phyloP scores from a whole-genome alignment of 92 coral and sea anemone genomes.

The Palythoa grandis region DNA sequence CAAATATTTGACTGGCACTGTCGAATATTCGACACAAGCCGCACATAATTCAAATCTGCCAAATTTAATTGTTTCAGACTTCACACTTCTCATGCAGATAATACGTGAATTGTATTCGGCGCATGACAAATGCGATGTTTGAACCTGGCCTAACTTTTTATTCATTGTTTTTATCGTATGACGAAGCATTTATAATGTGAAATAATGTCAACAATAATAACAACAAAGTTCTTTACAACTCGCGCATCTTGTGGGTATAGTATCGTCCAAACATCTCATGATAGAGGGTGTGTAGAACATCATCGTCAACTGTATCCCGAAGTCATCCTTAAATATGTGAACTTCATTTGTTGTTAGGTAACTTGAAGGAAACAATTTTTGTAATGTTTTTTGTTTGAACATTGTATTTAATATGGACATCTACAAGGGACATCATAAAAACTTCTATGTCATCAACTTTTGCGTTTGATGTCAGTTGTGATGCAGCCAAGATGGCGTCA shows the following conservation, averaged over 20 bases:
- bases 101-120: constrained; percentile 23
- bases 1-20: constrained; percentile 25
- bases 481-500: too few species aligned
- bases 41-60: constrained; percentile 34
- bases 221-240: too few species aligned
- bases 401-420: too few species aligned
- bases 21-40: constrained; percentile 23
- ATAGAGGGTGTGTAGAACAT: constrained; percentile 17
- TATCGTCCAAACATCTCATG: constrained; percentile 24
- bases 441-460: too few species aligned
- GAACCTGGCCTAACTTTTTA: constrained; percentile 34
- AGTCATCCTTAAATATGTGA: constrained; percentile 20
- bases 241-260: constrained; percentile 3
- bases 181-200: too few species aligned
- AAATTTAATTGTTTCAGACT: constrained; percentile 27
- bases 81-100: constrained; percentile 20
- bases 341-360: constrained; percentile 13
- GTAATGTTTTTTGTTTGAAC: too few species aligned
- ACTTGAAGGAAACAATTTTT: constrained; percentile 27
- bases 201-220: too few species aligned
- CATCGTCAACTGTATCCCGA: constrained; percentile 16
- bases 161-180: constrained; percentile 28
- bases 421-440: too few species aligned
- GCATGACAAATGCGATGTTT: constrained; percentile 25
- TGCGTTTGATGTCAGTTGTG: too few species aligned